Percentiles rank a stretch among this genome's conserved stretches.
phyloP scores from a whole-genome alignment of 53 echinoderm and acorn worm species.

The Echinarachnius parma region DNA sequence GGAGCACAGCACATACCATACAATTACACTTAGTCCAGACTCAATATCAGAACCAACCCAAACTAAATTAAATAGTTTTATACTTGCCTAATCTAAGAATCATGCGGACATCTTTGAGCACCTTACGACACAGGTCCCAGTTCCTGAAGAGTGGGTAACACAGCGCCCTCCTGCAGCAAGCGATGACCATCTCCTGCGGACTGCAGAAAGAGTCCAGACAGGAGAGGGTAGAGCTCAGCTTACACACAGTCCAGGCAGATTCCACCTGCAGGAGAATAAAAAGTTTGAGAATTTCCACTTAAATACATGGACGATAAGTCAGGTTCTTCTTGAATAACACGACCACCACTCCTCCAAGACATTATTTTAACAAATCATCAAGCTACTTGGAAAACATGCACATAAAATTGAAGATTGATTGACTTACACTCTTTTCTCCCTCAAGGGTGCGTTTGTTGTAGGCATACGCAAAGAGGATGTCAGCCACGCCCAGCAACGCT shows the following conservation, averaged over 20 bases:
- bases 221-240: conserved; percentile 85
- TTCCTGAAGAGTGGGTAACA: conserved; percentile 88
- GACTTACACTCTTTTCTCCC: conserved; percentile 87
- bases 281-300: too few relatives aligned
- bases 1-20: too few relatives aligned
- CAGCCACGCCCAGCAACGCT: conserved; percentile 73
- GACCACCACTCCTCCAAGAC: not conserved
- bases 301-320: too few relatives aligned
- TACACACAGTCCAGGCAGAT: conserved; percentile 94
- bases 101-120: conserved; percentile 66
- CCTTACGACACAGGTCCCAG: conserved; percentile 65
- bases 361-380: not conserved
- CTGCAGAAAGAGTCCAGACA: conserved; percentile 82
- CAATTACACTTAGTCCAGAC: too few relatives aligned
- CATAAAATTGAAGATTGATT: not conserved
- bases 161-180: conserved; percentile 70
- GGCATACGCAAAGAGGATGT: conserved; percentile 84
- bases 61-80: not conserved
- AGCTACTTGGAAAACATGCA: not conserved
- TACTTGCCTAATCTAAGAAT: conserved; percentile 69
- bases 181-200: conserved; percentile 65
- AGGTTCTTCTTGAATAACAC: too few relatives aligned
- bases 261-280: too few relatives aligned
- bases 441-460: conserved; percentile 80
- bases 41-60: too few relatives aligned